These are phyloP conservation scores for Hololepta plana DNA, from an alignment of 2,888 invertebrate species.

Conservation along the genomic window DNA sequence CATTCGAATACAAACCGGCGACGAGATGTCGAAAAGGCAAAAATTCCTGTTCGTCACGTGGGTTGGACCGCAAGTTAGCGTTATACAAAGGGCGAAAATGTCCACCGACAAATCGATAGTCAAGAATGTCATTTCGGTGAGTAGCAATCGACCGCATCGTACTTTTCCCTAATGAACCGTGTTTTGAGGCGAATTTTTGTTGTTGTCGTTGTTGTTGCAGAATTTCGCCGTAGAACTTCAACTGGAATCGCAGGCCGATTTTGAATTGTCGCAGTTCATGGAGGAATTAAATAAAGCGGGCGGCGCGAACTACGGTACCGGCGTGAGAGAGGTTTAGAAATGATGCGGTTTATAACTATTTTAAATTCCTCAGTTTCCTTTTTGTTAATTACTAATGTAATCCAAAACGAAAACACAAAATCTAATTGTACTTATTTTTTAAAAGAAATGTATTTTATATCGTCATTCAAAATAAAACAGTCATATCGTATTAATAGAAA, in stretches of 20 bases:
- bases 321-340: conserved; percentile 45
- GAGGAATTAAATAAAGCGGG: conserved; percentile 53
- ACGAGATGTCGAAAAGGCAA: conserved; percentile 66
- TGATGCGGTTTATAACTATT: too few relatives aligned
- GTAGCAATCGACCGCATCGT: conserved; percentile 22
- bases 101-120: conserved; percentile 65
- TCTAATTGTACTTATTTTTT: too few relatives aligned
- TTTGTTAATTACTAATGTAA: too few relatives aligned
- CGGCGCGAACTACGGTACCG: conserved; percentile 67
- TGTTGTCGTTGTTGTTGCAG: conserved; percentile 28
- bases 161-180: conserved; percentile 13
- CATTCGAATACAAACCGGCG: conserved; percentile 58
- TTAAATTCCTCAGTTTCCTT: too few relatives aligned
- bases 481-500: too few relatives aligned
- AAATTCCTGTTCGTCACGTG: conserved; percentile 66
- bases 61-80: conserved; percentile 56
- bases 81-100: conserved; percentile 65
- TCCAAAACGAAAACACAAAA: too few relatives aligned
- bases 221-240: conserved; percentile 63
- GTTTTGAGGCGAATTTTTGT: conserved; percentile 1
- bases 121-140: conserved; percentile 56
- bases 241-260: conserved; percentile 46
- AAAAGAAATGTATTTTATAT: too few relatives aligned
- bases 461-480: too few relatives aligned
- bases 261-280: conserved; percentile 50